phyloP scores from a whole-genome alignment of 2,888 invertebrate species.

The Hedya salicella region DNA sequence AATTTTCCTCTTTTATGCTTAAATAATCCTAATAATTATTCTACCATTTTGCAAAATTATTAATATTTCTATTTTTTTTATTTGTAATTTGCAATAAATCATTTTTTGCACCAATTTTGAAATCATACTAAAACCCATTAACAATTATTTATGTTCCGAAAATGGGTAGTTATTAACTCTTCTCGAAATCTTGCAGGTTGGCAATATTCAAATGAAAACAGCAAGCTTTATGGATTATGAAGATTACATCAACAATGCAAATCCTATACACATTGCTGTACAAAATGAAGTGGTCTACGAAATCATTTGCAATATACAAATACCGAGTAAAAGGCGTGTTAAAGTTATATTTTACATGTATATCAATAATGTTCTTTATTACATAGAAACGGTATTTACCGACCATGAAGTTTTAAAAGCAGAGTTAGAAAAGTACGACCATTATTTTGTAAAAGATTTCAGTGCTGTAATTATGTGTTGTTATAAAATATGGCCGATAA shows the following conservation, averaged over 20 bases:
- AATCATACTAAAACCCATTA: too few relatives aligned
- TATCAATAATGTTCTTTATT: neutral
- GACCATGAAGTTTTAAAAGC: neutral
- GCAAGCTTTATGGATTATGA: neutral
- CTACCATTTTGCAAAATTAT: too few relatives aligned
- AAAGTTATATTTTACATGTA: constrained; percentile 3
- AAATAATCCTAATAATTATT: too few relatives aligned
- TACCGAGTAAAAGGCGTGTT: neutral
- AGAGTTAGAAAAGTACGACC: neutral
- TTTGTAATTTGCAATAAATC: too few relatives aligned
- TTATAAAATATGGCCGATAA: constrained; percentile 6
- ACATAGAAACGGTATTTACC: neutral
- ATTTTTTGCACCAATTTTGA: too few relatives aligned
- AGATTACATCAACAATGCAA: neutral
- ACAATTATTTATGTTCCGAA: too few relatives aligned
- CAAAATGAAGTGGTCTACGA: constrained; percentile 4
- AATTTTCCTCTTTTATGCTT: too few relatives aligned
- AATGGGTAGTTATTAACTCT: too few relatives aligned
- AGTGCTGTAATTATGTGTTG: neutral
- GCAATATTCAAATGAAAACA: neutral
- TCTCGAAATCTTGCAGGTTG: neutral
- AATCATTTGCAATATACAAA: constrained; percentile 2
- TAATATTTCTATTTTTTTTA: too few relatives aligned
- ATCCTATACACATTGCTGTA: neutral
- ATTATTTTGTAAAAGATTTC: constrained; percentile 9